A percentile compares a stretch with the other conserved stretches of the same genome.
These are phyloP conservation scores for Ceratina australensis DNA, from an alignment of 1,140 invertebrate species.

Conservation along the genomic window DNA sequence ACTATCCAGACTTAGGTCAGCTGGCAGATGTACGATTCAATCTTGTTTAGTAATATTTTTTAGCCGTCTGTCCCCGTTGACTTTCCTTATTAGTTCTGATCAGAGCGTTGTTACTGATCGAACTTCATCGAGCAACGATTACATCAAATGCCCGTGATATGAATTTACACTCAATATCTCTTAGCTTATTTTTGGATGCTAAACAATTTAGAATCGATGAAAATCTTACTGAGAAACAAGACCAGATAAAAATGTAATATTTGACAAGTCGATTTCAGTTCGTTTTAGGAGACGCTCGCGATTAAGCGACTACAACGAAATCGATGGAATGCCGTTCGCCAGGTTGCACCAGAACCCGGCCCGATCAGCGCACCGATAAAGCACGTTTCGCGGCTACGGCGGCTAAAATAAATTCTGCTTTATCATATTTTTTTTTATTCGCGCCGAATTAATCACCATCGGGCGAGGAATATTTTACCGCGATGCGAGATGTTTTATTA, in stretches of 20 bases:
- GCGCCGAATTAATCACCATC: conserved; percentile 45
- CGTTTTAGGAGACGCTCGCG: conserved; percentile 48
- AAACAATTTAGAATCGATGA: neutral
- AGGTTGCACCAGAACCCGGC: conserved; percentile 55
- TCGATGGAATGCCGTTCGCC: conserved; percentile 71
- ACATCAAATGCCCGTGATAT: too few species aligned
- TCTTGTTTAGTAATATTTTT: neutral
- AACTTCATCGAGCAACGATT: too few species aligned
- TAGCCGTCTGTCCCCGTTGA: too few species aligned
- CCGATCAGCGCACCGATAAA: conserved; percentile 68
- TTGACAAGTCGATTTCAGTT: conserved; percentile 31
- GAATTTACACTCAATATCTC: too few species aligned
- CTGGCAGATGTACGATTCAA: conserved; percentile 19
- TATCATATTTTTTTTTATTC: conserved; percentile 34
- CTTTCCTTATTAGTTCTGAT: too few species aligned
- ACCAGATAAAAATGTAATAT: too few species aligned
- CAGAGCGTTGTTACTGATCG: too few species aligned
- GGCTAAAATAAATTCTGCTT: conserved; percentile 42
- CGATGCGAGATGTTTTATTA: conserved; percentile 37
- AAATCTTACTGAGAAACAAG: neutral
- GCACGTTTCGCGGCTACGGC: conserved; percentile 30
- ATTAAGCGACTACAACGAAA: conserved; percentile 64
- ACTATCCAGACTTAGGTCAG: neutral
- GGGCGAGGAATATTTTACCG: conserved; percentile 36
- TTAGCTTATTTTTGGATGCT: too few species aligned